Evolutionary conservation across 2,113 vertebrate genomes (phyloP), one percentile per base, ranked within the genome.

Genomic region (Gopherus flavomarginatus): DNA sequence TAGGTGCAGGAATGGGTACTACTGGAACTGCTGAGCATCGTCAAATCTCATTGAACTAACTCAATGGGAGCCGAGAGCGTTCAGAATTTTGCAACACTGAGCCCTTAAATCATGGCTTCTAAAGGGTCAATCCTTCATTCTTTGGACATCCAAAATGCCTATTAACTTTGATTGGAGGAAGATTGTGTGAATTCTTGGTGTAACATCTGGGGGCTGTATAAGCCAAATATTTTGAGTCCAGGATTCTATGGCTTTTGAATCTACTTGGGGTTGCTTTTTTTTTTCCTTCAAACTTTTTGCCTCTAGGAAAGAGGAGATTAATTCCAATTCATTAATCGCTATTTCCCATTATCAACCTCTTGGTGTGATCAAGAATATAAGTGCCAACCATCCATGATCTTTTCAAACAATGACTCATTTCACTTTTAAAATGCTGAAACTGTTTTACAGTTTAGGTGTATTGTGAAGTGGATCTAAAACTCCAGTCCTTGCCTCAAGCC

Each of bases 391-490:
- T 5, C 26, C 57, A 0, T 0, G 47, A 52, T 42, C 35, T 92
- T 94, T 77, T 77, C 80, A 17, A 89, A 83, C 42, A 38, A 56
- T 78, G 1, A 26, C 17, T 22, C 94, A 38, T 95, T 93, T 77
- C 35, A 42, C 44, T 62, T 11, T 92, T 87, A 50, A 26, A 89
- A 91, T 87, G 57, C 57, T 80, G 11, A 26, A 1, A 0, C 81
- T 85, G 31, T 65, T 54, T 26, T 29, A 4, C 16, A 87, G 52
- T 94, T 88, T 96, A 98, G 98, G 98, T 98, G 59, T 97, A 96
- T 69, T 97, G 98, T 90, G 98, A 99, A 95, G 97, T 98, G 59
- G 98, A 98, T 96, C 97, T 96, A 89, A 98, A 99, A 98, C 92
- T 94, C 93, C 98, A 98, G 95, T 98, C 97, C 92, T 98, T 98